A percentile compares a stretch with the other conserved stretches of the same genome.
phyloP scores from a whole-genome alignment of 2,888 invertebrate genomes.

The Melinaea marsaeus region DNA sequence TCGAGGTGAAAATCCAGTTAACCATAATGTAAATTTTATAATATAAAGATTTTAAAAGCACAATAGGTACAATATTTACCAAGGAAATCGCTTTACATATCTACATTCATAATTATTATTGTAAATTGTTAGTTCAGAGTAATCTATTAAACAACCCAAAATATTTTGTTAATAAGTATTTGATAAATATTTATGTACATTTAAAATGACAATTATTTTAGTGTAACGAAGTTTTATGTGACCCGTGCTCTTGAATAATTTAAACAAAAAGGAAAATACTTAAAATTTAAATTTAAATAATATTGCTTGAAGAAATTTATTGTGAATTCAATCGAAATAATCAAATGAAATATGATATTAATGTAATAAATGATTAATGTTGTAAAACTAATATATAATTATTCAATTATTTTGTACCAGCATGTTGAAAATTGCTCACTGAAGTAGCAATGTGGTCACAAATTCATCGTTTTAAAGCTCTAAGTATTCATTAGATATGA shows the following conservation, averaged over 20 bases:
- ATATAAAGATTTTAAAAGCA: slow-evolving; percentile 43
- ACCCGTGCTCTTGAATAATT: slow-evolving; percentile 20
- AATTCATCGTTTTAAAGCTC: slow-evolving; percentile 55
- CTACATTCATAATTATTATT: slow-evolving; percentile 48
- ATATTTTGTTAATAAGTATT: slow-evolving; percentile 43
- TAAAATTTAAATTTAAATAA: slow-evolving; percentile 4
- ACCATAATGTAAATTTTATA: slow-evolving; percentile 46
- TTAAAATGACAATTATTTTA: slow-evolving; percentile 51
- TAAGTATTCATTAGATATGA: slow-evolving; percentile 74
- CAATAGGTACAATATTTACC: slow-evolving; percentile 61
- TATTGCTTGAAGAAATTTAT: not conserved
- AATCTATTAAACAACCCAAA: slow-evolving; percentile 49
- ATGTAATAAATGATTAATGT: no score
- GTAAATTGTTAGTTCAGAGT: slow-evolving; percentile 51
- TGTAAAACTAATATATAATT: no score
- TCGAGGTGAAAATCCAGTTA: slow-evolving; percentile 39
- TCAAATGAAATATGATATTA: no score
- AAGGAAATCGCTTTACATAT: slow-evolving; percentile 69
- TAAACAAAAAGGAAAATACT: not conserved
- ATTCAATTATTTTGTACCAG: not conserved
- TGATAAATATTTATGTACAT: slow-evolving; percentile 52
- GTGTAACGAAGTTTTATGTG: slow-evolving; percentile 43
- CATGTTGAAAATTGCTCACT: slow-evolving; percentile 58
- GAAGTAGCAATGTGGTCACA: slow-evolving; percentile 55
- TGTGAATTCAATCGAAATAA: no score